phyloP scores from a whole-genome alignment of 2,888 invertebrate species.

The Rhogogaster chlorosoma region DNA sequence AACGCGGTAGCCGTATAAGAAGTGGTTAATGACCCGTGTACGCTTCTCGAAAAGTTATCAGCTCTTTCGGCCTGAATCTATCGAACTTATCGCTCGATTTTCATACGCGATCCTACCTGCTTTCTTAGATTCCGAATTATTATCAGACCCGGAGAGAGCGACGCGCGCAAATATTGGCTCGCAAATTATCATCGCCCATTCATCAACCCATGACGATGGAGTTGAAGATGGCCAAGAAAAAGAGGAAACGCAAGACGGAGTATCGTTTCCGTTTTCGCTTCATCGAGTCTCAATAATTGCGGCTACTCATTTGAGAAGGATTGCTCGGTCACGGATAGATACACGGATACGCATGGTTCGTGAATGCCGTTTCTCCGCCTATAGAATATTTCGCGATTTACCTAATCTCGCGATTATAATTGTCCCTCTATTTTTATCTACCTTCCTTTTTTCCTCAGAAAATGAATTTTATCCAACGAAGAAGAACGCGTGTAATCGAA shows the following conservation, averaged over 20 bases:
- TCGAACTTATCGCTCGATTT: background rate
- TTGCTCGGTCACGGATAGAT: conserved; percentile 33
- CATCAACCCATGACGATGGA: conserved; percentile 11
- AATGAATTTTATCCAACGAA: background rate
- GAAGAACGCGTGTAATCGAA: background rate
- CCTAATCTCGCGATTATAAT: background rate
- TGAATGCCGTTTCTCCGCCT: background rate
- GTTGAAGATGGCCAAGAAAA: conserved; percentile 18
- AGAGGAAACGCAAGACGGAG: background rate
- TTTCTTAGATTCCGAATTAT: background rate
- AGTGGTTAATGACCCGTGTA: conserved; percentile 37
- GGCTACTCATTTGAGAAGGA: conserved; percentile 23
- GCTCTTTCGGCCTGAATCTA: background rate
- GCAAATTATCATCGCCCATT: conserved; percentile 22
- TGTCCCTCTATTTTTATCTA: background rate
- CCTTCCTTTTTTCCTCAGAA: background rate
- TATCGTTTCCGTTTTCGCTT: conserved; percentile 30
- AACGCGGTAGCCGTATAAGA: background rate
- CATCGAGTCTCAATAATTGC: conserved; percentile 39
- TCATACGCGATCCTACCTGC: background rate
- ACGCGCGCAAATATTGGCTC: background rate
- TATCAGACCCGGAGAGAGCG: background rate
- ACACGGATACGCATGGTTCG: conserved; percentile 26
- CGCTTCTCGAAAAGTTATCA: background rate
- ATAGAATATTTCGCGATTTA: conserved; percentile 8